These are phyloP conservation scores for Pyrocephalus nanus DNA, from an alignment of 2,797 vertebrate genomes.

Conservation along the genomic window DNA sequence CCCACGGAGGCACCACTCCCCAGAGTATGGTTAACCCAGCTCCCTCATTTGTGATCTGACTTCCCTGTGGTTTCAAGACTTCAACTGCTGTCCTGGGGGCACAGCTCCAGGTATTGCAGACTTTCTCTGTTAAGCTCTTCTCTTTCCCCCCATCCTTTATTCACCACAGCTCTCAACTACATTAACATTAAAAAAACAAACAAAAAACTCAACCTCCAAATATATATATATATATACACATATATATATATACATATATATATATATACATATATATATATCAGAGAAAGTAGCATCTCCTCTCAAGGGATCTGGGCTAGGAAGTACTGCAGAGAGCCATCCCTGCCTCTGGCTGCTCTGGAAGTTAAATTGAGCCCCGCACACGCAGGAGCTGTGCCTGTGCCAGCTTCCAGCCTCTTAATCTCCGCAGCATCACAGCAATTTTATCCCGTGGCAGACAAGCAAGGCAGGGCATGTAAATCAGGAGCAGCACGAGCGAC, in stretches of 20 bases:
- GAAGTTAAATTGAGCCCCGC: background rate
- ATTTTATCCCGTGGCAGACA: background rate
- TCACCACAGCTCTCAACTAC: background rate
- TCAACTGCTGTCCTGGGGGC: background rate
- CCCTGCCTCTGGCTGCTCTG: background rate
- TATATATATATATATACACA: background rate
- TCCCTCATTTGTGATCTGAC: background rate
- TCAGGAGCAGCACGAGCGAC: background rate
- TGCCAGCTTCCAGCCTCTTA: background rate
- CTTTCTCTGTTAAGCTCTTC: background rate
- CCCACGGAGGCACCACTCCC: accelerated
- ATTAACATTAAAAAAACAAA: background rate
- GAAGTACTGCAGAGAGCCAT: background rate
- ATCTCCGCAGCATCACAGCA: background rate
- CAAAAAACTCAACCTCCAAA: too few species aligned
- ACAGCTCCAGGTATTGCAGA: background rate
- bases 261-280: accelerated
- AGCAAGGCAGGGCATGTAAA: background rate
- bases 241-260: accelerated
- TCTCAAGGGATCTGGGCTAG: background rate
- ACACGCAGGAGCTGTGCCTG: background rate
- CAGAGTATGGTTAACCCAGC: background rate
- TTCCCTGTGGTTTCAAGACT: background rate
- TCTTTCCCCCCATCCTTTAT: background rate
- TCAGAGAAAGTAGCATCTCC: background rate